Evolutionary conservation across 1,140 invertebrate genomes (phyloP), one percentile per base, ranked within the genome.

Genomic region (Temnothorax longispinosus): DNA sequence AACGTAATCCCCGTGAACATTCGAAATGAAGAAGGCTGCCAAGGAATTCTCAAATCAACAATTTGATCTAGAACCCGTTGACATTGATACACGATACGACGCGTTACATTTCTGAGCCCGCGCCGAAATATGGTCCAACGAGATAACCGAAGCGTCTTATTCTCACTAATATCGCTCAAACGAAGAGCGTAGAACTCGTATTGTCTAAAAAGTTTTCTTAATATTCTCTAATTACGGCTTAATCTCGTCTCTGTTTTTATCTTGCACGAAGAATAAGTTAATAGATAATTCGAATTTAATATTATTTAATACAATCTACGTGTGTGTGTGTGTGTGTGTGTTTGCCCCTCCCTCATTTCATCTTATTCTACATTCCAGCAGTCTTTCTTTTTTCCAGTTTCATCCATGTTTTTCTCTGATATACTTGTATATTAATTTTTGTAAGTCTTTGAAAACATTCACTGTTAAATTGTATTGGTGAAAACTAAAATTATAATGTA

Each of bases 1-100:
- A 84, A 84, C 8, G 56, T 21, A 84, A 84, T 84, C 41, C 21
- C 54, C 27, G 54, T 84, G 41, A 84, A 84, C 65, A 60, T 84
- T 62, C 58, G 41, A 60, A 74, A 47, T 47, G 56, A 27, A 74
- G 64, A 8, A 6, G 32, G 10, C n/a, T 84, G 80, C 80, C 80
- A 84, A 84, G 52, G 38, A 84, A 84, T 84, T 75, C 41, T 84
- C 27, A 84, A 84, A 75, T 84, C 69, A 60, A 74, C 69, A 13
- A 84, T 74, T 50, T 32, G 69, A 84, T 74, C 69, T 84, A 74
- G 32, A 32, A 52, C 54, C 27, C 13, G 54, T 44, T 69, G 56
- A 84, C 80, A 75, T 75, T 74, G 54, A 84, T 84, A 60, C 67
- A 82, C 21, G 38, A 82, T 74, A 80, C 62, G 75, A 13, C 54